These are phyloP conservation scores for Drosophila eohydei DNA, from an alignment of 2,888 invertebrate genomes.

Conservation along the genomic window DNA sequence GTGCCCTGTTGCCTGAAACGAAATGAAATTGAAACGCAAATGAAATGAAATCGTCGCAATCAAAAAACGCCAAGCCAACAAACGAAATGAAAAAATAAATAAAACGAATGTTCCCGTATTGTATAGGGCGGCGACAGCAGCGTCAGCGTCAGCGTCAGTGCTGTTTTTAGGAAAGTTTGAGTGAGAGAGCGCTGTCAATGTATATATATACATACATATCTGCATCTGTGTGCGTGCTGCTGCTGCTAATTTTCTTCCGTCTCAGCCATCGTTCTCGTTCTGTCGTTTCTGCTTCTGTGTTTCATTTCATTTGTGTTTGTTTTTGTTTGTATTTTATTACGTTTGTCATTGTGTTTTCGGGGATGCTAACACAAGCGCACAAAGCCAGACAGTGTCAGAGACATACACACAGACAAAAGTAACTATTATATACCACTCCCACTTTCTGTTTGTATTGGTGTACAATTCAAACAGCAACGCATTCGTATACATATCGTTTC, in stretches of 20 bases:
- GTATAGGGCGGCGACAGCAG: slow-evolving; percentile 49
- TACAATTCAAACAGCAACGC: slow-evolving; percentile 74
- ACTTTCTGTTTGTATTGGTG: slow-evolving; percentile 65
- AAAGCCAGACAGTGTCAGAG: slow-evolving; percentile 20
- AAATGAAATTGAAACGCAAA: slow-evolving; percentile 81
- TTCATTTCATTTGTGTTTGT: slow-evolving; percentile 71
- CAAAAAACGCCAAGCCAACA: slow-evolving; percentile 68
- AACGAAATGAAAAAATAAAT: slow-evolving; percentile 81
- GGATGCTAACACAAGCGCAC: slow-evolving; percentile 61
- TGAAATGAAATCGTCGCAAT: slow-evolving; percentile 71
- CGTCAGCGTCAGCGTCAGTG: slow-evolving; percentile 18
- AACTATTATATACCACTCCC: slow-evolving; percentile 78
- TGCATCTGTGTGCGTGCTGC: slow-evolving; percentile 28
- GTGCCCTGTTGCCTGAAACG: slow-evolving; percentile 62
- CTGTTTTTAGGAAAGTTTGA: slow-evolving; percentile 35
- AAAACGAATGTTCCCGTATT: slow-evolving; percentile 66
- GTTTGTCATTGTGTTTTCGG: slow-evolving; percentile 79
- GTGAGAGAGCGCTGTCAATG: slow-evolving; percentile 50
- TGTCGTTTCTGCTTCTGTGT: slow-evolving; percentile 67
- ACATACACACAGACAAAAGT: slow-evolving; percentile 33
- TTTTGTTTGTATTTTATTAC: slow-evolving; percentile 70
- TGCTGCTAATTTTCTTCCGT: slow-evolving; percentile 60
- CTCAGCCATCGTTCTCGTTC: slow-evolving; percentile 71
- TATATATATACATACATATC: slow-evolving; percentile 24
- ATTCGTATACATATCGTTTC: slow-evolving; percentile 70